phyloP scores from a whole-genome alignment of 2,888 invertebrate genomes.

The Aquatica leii region DNA sequence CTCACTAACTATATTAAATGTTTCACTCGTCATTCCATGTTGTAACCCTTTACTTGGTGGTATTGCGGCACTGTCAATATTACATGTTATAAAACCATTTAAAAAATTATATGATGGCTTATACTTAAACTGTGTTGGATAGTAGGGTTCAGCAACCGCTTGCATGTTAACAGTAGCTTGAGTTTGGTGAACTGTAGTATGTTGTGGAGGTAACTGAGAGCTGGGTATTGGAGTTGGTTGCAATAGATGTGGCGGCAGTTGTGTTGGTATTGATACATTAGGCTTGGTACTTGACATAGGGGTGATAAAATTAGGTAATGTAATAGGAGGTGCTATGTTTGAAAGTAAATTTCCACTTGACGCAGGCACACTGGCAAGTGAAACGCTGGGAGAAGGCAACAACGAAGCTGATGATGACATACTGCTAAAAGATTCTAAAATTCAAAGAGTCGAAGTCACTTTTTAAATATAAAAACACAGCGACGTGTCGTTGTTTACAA shows the following conservation, averaged over 20 bases:
- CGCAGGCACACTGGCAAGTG: slow-evolving; percentile 52
- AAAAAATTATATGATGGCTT: slow-evolving; percentile 1
- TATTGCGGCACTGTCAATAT: slow-evolving; percentile 55
- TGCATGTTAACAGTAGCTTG: slow-evolving; percentile 23
- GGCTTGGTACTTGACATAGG: slow-evolving; percentile 40
- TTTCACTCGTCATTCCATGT: slow-evolving; percentile 38
- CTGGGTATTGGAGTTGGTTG: slow-evolving; percentile 4
- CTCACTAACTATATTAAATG: slow-evolving; percentile 53
- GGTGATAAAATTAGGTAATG: slow-evolving; percentile 72
- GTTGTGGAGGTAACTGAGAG: slow-evolving; percentile 16
- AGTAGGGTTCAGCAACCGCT: slow-evolving; percentile 49
- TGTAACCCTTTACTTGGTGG: slow-evolving; percentile 57
- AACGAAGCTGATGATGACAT: slow-evolving; percentile 59
- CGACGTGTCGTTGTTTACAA: slow-evolving; percentile 3
- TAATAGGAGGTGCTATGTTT: slow-evolving; percentile 73
- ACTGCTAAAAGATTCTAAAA: slow-evolving; percentile 59
- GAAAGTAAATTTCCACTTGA: slow-evolving; percentile 67
- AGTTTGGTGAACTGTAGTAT: neutral
- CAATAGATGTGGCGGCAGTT: slow-evolving; percentile 26
- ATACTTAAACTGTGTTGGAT: slow-evolving; percentile 58
- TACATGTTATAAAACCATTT: neutral
- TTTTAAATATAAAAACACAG: neutral
- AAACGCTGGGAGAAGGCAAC: slow-evolving; percentile 60
- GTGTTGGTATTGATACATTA: slow-evolving; percentile 19
- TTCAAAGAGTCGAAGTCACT: slow-evolving; percentile 24